phyloP scores from a whole-genome alignment of 2,888 invertebrate genomes.

The Furcula furcula region DNA sequence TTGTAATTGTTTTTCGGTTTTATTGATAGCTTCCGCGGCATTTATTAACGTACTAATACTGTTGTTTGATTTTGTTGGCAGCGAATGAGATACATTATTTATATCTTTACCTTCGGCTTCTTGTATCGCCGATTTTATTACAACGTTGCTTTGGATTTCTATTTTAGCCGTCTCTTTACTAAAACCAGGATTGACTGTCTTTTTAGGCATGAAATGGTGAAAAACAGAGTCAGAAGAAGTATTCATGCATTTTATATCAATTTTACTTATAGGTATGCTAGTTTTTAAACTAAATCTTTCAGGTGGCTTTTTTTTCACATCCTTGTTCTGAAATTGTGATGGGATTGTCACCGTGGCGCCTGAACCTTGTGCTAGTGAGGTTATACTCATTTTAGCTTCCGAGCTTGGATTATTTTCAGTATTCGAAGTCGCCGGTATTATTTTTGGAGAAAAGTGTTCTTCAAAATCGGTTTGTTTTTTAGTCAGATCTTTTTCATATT shows the following conservation, averaged over 20 bases:
- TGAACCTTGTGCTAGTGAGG: conserved; percentile 58
- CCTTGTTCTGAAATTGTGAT: conserved; percentile 35
- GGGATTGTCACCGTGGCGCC: conserved; percentile 50
- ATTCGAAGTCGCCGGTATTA: conserved; percentile 43
- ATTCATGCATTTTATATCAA: conserved; percentile 70
- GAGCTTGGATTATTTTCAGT: conserved; percentile 33
- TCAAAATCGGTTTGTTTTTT: conserved; percentile 61
- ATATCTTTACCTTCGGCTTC: conserved; percentile 39
- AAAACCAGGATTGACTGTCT: conserved; percentile 40
- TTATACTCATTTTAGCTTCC: conserved; percentile 60
- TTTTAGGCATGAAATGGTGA: conserved; percentile 26
- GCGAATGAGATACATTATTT: background rate
- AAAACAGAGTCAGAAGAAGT: conserved; percentile 40
- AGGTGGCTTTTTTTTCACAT: conserved; percentile 53
- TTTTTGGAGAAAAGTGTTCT: conserved; percentile 63
- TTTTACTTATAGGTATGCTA: conserved; percentile 74
- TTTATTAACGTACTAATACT: conserved; percentile 59
- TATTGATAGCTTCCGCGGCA: conserved; percentile 62
- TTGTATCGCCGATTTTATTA: conserved; percentile 59
- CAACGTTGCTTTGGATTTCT: conserved; percentile 70
- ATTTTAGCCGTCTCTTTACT: conserved; percentile 44
- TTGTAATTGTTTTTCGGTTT: conserved; percentile 54
- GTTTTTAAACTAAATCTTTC: conserved; percentile 73
- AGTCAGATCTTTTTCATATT: conserved; percentile 18
- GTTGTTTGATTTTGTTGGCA: conserved; percentile 22